Percentiles rank a stretch among this genome's conserved stretches.
These are phyloP conservation scores for Carlito syrichta DNA, from an alignment of 2,113 vertebrate species.

Conservation along the genomic window DNA sequence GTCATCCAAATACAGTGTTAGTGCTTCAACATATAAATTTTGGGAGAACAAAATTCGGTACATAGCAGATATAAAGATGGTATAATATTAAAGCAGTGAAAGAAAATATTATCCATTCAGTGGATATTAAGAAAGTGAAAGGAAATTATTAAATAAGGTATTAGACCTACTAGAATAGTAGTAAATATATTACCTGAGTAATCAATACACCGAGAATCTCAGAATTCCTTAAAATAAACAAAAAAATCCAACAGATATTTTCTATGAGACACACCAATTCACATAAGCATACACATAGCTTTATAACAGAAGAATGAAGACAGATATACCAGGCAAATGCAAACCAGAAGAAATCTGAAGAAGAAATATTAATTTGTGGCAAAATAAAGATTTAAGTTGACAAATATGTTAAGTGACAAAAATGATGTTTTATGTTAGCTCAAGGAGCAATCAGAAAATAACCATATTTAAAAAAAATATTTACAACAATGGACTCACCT, in stretches of 20 bases:
- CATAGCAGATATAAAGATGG: neutral
- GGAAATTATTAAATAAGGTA: neutral
- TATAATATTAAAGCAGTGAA: neutral
- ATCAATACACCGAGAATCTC: neutral
- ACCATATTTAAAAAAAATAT: neutral
- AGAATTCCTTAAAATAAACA: neutral
- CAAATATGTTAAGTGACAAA: neutral
- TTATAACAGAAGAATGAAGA: neutral
- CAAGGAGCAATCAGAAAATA: neutral
- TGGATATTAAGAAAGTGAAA: neutral
- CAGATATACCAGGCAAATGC: neutral
- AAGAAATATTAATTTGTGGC: neutral
- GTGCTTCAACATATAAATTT: neutral
- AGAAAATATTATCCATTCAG: neutral
- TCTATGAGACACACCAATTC: neutral
- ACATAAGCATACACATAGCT: too few species aligned
- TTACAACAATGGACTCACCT: neutral
- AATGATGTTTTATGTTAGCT: neutral
- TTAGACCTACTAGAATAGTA: neutral
- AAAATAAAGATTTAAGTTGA: neutral
- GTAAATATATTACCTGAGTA: neutral
- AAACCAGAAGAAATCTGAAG: neutral
- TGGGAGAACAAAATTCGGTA: neutral
- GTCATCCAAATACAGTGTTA: neutral
- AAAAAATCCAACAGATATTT: neutral